Conservation (phyloP, 2,888 invertebrate genomes). For the Chouioia cunea region DNA sequence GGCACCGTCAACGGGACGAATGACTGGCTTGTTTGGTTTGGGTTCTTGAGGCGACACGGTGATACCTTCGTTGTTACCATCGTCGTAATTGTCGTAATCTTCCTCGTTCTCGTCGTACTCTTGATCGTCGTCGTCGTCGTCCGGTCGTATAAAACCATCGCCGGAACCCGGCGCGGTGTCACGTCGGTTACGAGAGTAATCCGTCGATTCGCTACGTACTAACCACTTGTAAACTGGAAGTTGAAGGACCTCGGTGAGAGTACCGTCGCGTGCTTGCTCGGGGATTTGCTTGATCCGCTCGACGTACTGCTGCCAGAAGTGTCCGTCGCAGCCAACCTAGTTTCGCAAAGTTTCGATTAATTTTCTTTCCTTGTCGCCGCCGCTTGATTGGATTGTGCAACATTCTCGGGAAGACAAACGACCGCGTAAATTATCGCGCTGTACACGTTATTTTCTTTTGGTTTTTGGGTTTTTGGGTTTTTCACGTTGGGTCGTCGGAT, state of each 20-base stretch:
- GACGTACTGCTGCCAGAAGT: slow-evolving; percentile 77
- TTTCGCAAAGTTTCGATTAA: slow-evolving; percentile 47
- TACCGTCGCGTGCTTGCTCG: slow-evolving; percentile 79
- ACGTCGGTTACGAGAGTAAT: slow-evolving; percentile 60
- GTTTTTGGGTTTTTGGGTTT: too few relatives aligned
- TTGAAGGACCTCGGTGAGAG: slow-evolving; percentile 77
- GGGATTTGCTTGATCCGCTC: slow-evolving; percentile 78
- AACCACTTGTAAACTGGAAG: slow-evolving; percentile 82
- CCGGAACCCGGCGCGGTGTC: slow-evolving; percentile 60
- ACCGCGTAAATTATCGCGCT: too few relatives aligned
- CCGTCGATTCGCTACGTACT: slow-evolving; percentile 65
- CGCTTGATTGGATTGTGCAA: not conserved
- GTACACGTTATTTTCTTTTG: too few relatives aligned
- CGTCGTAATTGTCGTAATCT: slow-evolving; percentile 67
- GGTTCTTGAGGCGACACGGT: slow-evolving; percentile 60
- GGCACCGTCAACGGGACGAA: too few relatives aligned
- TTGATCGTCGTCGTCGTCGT: slow-evolving; percentile 62
- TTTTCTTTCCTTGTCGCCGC: not conserved
- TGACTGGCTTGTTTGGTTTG: slow-evolving; percentile 47
- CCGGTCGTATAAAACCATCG: slow-evolving; percentile 53
- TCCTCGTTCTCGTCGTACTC: slow-evolving; percentile 59
- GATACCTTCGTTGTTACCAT: slow-evolving; percentile 63
- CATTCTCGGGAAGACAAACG: too few relatives aligned
- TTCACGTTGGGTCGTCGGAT: too few relatives aligned
- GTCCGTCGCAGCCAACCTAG: slow-evolving; percentile 82